Base-by-base conservation (phyloP, 1,140 invertebrate species). In the Halictus rubicundus region DNA sequence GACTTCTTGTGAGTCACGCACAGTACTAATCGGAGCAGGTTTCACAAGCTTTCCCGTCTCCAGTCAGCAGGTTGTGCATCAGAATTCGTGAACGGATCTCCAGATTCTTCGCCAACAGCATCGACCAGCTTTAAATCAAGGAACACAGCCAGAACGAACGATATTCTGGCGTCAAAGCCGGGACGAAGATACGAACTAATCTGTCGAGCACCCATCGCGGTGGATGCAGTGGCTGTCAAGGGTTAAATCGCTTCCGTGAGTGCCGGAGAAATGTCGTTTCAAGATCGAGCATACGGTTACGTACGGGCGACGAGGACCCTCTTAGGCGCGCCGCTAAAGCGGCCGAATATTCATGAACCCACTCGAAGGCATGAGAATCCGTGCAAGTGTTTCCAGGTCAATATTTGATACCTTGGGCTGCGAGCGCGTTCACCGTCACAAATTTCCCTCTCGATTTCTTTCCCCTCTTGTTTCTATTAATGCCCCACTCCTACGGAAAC, bases 301-400 rank as follows among this genome's bases (percentile, higher is more conserved):
- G 78, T 72, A 68, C 76, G 60, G 61, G 66, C 60, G 59, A 84
- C 78, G 73, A 77, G 82, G 19, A 74, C 78, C 65, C 60, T 85
- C 83, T 85, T 85, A 85, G 78, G 69, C 84, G 65, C 82, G 66
- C 61, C 73, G 68, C 70, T 74, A 71, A 73, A 76, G 65, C 79
- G 66, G 59, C 46, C 39, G 80, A 85, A 86, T 86, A 86, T 86
- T 86, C 83, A 86, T 86, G 75, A 85, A 39, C 71, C 80, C 80
- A 73, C 83, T 82, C 37, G 80, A 23, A 78, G 83, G 78, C 71
- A 85, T 68, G 78, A 83, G 83, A 86, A 86, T 86, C 78, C 60
- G 83, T 68, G 73, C 83, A 85, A 86, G 74, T 86, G 84, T 82
- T 82, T 85, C 83, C 84, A 68, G 68, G 73, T 84, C 82, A 85